A percentile compares a stretch with the other conserved stretches of the same genome.
Evolutionary conservation across 2,113 vertebrate species (phyloP).

Genomic region (Myotis brandtii): DNA sequence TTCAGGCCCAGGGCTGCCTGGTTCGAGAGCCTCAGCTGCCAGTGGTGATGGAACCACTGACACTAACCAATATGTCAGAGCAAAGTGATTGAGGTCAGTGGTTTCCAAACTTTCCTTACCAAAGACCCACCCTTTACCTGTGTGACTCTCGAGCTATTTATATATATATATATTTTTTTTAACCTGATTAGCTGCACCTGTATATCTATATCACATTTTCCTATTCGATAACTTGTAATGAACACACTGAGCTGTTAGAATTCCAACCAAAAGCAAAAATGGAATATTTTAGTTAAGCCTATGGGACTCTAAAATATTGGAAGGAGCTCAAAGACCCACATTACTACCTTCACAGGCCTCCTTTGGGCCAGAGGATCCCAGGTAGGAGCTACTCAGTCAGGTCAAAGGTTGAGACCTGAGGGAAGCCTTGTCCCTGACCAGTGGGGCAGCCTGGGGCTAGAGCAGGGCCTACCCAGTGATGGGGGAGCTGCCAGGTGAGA

Average conservation of each 20-base stretch:
- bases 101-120: neutral
- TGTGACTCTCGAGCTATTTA: neutral
- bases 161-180: neutral
- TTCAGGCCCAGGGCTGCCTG: neutral
- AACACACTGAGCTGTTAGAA: neutral
- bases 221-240: neutral
- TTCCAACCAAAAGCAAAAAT: neutral
- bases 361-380: neutral
- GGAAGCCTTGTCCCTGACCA: neutral
- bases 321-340: neutral
- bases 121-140: neutral
- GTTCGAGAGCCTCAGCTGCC: neutral
- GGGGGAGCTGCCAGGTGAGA: neutral
- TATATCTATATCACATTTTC: neutral
- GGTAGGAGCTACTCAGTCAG: too few species aligned
- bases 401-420: neutral
- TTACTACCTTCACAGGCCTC: neutral
- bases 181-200: neutral
- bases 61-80: neutral
- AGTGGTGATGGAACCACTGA: neutral
- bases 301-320: neutral
- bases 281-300: neutral
- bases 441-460: neutral
- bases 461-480: neutral
- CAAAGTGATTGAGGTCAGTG: neutral